These are phyloP conservation scores for Lepidocolaptes lacrymiger DNA, from an alignment of 2,797 vertebrate species.

Conservation along the genomic window DNA sequence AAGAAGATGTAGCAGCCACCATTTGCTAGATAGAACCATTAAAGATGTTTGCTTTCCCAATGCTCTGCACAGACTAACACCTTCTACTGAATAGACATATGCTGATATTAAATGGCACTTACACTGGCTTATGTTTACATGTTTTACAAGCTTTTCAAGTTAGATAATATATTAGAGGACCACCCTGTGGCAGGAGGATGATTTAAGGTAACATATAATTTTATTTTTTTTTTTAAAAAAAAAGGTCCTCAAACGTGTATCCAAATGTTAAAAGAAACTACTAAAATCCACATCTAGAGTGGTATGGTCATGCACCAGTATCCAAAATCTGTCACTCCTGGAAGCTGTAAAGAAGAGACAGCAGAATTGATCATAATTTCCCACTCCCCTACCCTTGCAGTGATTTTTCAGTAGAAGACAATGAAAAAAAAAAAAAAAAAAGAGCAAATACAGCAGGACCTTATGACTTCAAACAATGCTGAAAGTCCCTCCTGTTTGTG, in stretches of 20 bases:
- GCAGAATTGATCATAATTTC: not conserved
- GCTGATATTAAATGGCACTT: not conserved
- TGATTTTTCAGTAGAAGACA: not conserved
- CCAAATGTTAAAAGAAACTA: not conserved
- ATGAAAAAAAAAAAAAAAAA: not conserved
- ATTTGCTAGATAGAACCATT: not conserved
- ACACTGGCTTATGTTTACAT: not conserved
- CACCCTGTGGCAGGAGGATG: not conserved
- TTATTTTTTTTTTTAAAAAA: no score
- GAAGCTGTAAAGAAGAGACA: not conserved
- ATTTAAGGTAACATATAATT: not conserved
- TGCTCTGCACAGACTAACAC: not conserved
- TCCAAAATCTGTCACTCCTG: not conserved
- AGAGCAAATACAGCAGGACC: not conserved
- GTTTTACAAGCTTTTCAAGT: not conserved
- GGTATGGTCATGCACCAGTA: not conserved
- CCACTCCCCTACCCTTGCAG: rapidly evolving
- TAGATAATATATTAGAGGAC: not conserved
- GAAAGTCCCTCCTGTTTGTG: not conserved
- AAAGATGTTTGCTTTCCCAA: not conserved
- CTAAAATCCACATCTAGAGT: not conserved
- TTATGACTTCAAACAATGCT: not conserved
- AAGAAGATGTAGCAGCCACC: not conserved
- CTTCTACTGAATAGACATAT: not conserved
- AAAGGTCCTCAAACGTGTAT: not conserved